phyloP scores from a whole-genome alignment of 2,797 vertebrate species.

The Otolemur crassicaudatus region DNA sequence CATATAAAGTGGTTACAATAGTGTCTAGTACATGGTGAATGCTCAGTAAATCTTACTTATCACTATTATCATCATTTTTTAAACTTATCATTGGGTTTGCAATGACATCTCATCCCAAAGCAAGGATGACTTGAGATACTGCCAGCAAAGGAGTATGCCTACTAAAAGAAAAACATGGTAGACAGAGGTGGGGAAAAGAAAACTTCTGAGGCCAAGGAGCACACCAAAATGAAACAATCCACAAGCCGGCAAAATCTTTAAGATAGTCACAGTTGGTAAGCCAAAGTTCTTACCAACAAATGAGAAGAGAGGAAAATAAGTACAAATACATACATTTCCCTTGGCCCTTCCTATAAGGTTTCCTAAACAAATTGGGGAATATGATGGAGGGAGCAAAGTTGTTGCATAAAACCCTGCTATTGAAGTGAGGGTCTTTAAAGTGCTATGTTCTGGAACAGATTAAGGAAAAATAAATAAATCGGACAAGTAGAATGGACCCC shows the following conservation, averaged over 20 bases:
- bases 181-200: not conserved
- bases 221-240: not conserved
- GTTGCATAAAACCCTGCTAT: not conserved
- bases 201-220: not conserved
- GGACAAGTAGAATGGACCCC: constrained; percentile 33
- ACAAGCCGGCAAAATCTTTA: not conserved
- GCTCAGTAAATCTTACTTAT: not conserved
- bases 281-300: constrained; percentile 7
- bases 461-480: constrained; percentile 34
- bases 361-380: not conserved
- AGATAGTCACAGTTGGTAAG: not conserved
- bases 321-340: not conserved
- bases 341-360: not conserved
- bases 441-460: not conserved
- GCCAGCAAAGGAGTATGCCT: not conserved
- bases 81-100: not conserved
- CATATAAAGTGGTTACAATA: not conserved
- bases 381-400: rapidly evolving
- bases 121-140: not conserved
- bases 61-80: not conserved
- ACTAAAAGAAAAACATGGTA: not conserved
- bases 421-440: constrained; percentile 13
- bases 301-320: not conserved
- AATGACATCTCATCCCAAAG: not conserved
- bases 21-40: not conserved